Evolutionary conservation across 2,888 invertebrate species (phyloP).

Genomic region (Drosophila anomalata): DNA sequence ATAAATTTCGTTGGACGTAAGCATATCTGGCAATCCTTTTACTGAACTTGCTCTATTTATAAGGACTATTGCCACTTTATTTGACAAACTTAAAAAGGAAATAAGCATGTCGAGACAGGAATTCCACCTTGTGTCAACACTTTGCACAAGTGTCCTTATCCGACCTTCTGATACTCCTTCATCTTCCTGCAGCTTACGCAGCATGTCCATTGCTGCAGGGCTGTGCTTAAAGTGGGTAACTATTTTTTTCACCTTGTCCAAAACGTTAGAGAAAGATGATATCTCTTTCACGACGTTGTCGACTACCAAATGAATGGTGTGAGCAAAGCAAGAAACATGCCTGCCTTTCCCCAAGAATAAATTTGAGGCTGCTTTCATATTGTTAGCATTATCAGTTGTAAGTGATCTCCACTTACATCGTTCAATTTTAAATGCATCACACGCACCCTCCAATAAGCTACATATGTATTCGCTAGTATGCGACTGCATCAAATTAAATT

Average conservation of each 20-base stretch:
- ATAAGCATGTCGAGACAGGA: conserved; percentile 24
- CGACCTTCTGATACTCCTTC: no score
- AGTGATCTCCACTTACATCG: conserved; percentile 10
- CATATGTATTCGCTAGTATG: neutral
- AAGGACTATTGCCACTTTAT: conserved; percentile 19
- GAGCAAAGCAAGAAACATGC: conserved; percentile 22
- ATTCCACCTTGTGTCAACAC: conserved; percentile 16
- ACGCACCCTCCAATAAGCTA: neutral
- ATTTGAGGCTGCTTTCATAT: conserved; percentile 10
- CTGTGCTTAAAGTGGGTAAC: conserved; percentile 8
- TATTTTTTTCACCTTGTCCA: conserved; percentile 27
- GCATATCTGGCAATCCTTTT: conserved; percentile 24
- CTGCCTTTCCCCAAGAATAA: neutral
- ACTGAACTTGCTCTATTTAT: conserved; percentile 12
- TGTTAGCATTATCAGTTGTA: conserved; percentile 7
- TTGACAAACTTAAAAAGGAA: conserved; percentile 15
- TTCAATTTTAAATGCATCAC: neutral
- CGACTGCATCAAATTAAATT: neutral
- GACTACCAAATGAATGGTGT: conserved; percentile 23
- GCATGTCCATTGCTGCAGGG: no score
- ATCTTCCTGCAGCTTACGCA: no score
- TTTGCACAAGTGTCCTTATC: no score
- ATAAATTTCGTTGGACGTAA: conserved; percentile 11
- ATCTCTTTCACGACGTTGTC: conserved; percentile 18
- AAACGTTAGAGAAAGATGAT: conserved; percentile 14